Evolutionary conservation across 2,113 vertebrate genomes (phyloP), one percentile per base, ranked within the genome.

Genomic region (Heliornis fulica): DNA sequence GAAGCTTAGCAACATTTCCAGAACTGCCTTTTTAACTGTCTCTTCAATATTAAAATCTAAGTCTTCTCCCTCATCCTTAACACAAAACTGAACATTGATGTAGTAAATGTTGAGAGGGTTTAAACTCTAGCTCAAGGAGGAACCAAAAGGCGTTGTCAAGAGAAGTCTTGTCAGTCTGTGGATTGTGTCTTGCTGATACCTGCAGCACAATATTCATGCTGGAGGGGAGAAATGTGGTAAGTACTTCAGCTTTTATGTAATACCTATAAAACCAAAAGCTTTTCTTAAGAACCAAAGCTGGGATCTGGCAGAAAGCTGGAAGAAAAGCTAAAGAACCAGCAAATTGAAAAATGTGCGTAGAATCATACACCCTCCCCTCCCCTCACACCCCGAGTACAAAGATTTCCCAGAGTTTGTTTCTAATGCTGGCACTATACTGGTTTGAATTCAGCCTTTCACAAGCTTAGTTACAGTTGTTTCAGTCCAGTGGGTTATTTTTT

Each of bases 31-130:
- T 94, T 92, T 50, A 95, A 89, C 74, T 71, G 0, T 84, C 82
- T 95, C 83, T 93, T 91, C 84, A 64, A 34, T 83, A 68, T 41
- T 63, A 64, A 77, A 90, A 90, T 45, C 32, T 23, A 87, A 91
- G 91, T 96, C 91, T 95, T 96, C 93, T 96, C 93, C 93, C 93
- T 92, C 94, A 94, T 95, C 66, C 68, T 89, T 76, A 95, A 92
- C 95, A 96, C 93, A 94, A 96, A 96, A 82, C 50, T 91, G 94
- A 90, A 95, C 93, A 91, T 94, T 97, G 90, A 80, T 83, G 32
- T 60, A 87, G 87, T 95, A 75, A 60, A 79, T 36, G 36, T 89
- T 81, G 85, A 91, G 94, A 95, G 93, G 88, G 84, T 95, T 87
- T 90, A 88, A 97, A 81, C 81, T 95, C 59, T 89, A 91, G 93